These are phyloP conservation scores for Troilus luridus DNA, from an alignment of 2,888 invertebrate genomes.

Conservation along the genomic window DNA sequence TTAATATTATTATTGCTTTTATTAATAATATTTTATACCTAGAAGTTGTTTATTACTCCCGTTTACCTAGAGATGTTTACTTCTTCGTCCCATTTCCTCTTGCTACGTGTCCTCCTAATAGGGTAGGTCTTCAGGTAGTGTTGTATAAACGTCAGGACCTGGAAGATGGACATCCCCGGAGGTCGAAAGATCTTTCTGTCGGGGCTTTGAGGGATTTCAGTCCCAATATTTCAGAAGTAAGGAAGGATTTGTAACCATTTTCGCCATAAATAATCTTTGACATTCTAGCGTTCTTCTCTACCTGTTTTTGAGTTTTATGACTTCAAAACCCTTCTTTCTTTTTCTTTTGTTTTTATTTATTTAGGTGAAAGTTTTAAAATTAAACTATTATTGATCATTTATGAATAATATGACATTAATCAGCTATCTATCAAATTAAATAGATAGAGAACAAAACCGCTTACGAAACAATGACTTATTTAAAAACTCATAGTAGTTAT, in stretches of 20 bases:
- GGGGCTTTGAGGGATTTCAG: not conserved
- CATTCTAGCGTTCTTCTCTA: not conserved
- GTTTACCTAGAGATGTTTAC: not conserved
- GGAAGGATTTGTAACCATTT: slow-evolving; percentile 11
- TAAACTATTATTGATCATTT: not conserved
- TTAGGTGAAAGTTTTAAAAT: not conserved
- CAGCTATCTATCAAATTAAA: not conserved
- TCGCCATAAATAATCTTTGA: slow-evolving; percentile 5
- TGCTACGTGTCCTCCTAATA: not conserved
- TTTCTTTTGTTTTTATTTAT: not conserved
- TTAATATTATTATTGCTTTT: not conserved
- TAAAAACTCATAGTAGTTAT: too few species aligned
- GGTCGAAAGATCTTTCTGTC: not conserved
- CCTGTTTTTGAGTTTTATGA: not conserved
- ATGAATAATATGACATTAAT: not conserved
- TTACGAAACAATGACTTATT: not conserved
- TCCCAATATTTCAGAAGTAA: slow-evolving; percentile 12
- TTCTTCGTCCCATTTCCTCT: not conserved
- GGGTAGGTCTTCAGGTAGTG: not conserved
- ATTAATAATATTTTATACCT: not conserved
- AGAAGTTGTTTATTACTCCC: not conserved
- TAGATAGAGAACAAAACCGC: not conserved
- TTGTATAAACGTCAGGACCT: not conserved
- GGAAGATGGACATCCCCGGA: not conserved
- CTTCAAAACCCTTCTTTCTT: not conserved